Percentiles rank a stretch among this genome's conserved stretches.
Conservation (phyloP, 2,888 invertebrate species). For the Dasysyrphus albostriatus region DNA sequence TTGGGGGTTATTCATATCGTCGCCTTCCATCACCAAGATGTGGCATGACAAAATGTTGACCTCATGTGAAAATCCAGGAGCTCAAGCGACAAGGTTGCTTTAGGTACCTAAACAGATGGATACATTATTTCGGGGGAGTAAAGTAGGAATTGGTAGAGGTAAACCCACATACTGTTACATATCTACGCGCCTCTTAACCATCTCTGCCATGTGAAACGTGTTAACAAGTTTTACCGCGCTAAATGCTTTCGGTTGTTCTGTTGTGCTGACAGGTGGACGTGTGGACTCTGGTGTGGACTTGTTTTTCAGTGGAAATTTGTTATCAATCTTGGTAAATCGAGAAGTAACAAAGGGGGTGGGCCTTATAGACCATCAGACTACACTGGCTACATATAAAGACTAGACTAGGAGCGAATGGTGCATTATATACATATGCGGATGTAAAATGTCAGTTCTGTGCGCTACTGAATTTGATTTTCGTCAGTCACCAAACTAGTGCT, state of each 20-base stretch:
- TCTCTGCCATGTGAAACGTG: constrained; percentile 33
- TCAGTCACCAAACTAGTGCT: constrained; percentile 31
- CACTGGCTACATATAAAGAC: constrained; percentile 21
- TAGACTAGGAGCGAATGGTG: constrained; percentile 15
- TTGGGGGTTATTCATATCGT: constrained; percentile 70
- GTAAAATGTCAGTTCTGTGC: constrained; percentile 64
- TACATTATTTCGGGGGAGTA: constrained; percentile 41
- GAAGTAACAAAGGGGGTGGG: constrained; percentile 27
- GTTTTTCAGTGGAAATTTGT: constrained; percentile 54
- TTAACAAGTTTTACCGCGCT: constrained; percentile 54
- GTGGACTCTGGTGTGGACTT: constrained; percentile 58
- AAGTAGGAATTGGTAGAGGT: too few species aligned
- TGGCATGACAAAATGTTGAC: constrained; percentile 76
- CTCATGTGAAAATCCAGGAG: constrained; percentile 74
- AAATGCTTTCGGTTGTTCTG: constrained; percentile 50
- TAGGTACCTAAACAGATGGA: neutral
- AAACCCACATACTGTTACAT: neutral
- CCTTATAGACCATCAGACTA: neutral
- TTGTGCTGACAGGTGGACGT: constrained; percentile 69
- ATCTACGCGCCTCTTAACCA: constrained; percentile 62
- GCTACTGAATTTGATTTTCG: constrained; percentile 73
- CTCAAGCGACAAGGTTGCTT: constrained; percentile 63
- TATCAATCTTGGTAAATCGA: constrained; percentile 70
- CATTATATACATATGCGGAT: constrained; percentile 34
- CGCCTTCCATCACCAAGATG: constrained; percentile 74